Evolutionary conservation across 2,888 invertebrate species (phyloP), one percentile per base, ranked within the genome.

Genomic region (Rhagium mordax): DNA sequence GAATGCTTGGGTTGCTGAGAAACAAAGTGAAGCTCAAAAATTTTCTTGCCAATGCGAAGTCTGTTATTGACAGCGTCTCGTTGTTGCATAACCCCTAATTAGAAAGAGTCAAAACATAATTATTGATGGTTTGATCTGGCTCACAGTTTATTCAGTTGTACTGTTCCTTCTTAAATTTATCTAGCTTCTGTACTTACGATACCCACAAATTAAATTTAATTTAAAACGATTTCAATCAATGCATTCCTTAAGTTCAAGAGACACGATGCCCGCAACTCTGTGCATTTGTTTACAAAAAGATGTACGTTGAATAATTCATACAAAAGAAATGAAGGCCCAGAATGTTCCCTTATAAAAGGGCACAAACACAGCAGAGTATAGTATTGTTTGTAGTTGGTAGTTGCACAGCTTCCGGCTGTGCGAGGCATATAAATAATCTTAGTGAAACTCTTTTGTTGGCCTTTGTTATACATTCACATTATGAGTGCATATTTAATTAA

Each of bases 371-470:
- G 66, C 33, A 53, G 65, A 59, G 57, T 61, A 60, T 69, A 53
- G 69, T 51, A 65, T 74, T 72, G 74, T 74, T 72, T 53, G 74
- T 67, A 72, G 71, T 67, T 57, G 66, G 69, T 69, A 66, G 70
- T 65, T 62, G 41, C 62, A 72, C 67, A 48, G 70, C 74, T 74
- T 70, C 61, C 72, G 74, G 74, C 72, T n/a, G 16, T 70, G 49
- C 64, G 65, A 55, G 57, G 55, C 62, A 29, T 74, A 76, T 70
- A 74, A 70, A 76, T 74, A 73, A 72, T 76, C 76, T 72, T 75
- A 66, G 70, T 60, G 64, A 70, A 75, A 72, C 75, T 75, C 72
- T 72, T 75, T 75, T 75, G 72, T 75, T 67, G 27, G 59, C 51
- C 61, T 47, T 73, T 73, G 74, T 70, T 62, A 57, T 62, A 51